Percentiles rank a stretch among this genome's conserved stretches.
These are phyloP conservation scores for Drosophila nigritarsus DNA, from an alignment of 2,888 invertebrate species.

Conservation along the genomic window DNA sequence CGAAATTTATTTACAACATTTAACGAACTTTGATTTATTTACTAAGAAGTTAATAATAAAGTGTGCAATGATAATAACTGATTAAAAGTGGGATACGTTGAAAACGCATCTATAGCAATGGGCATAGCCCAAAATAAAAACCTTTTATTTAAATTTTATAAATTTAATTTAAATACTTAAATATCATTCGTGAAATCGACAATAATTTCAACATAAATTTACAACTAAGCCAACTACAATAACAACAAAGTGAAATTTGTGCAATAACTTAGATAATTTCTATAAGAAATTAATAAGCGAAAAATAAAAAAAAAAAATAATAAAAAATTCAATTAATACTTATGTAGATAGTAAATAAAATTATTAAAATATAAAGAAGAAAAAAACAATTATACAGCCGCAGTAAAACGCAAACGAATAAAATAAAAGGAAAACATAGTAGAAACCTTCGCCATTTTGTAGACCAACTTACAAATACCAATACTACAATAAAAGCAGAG, in stretches of 20 bases:
- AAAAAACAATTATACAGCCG: slow-evolving; percentile 33
- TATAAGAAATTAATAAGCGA: slow-evolving; percentile 66
- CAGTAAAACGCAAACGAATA: background rate
- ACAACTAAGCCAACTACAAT: slow-evolving; percentile 10
- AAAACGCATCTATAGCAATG: slow-evolving; percentile 49
- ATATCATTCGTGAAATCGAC: slow-evolving; percentile 3
- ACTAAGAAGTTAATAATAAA: background rate
- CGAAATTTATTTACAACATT: slow-evolving; percentile 3
- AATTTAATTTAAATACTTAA: slow-evolving; percentile 44
- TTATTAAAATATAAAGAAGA: slow-evolving; percentile 15
- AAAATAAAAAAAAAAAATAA: slow-evolving; percentile 16
- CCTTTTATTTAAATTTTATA: slow-evolving; percentile 57
- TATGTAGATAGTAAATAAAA: slow-evolving; percentile 44
- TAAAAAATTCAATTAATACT: slow-evolving; percentile 40
- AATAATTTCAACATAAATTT: slow-evolving; percentile 2
- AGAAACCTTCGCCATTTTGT: slow-evolving; percentile 39
- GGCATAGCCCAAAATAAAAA: slow-evolving; percentile 66
- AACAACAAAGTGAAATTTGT: slow-evolving; percentile 50
- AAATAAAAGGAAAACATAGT: slow-evolving; percentile 5
- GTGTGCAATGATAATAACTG: slow-evolving; percentile 36
- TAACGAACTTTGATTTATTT: slow-evolving; percentile 18
- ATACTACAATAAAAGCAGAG: slow-evolving; percentile 13
- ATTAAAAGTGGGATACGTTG: slow-evolving; percentile 46
- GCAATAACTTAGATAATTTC: slow-evolving; percentile 68
- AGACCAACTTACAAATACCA: slow-evolving; percentile 33